Evolutionary conservation across 1,140 invertebrate genomes (phyloP), one percentile per base, ranked within the genome.

Genomic region (Drosophila pseudoananassae): DNA sequence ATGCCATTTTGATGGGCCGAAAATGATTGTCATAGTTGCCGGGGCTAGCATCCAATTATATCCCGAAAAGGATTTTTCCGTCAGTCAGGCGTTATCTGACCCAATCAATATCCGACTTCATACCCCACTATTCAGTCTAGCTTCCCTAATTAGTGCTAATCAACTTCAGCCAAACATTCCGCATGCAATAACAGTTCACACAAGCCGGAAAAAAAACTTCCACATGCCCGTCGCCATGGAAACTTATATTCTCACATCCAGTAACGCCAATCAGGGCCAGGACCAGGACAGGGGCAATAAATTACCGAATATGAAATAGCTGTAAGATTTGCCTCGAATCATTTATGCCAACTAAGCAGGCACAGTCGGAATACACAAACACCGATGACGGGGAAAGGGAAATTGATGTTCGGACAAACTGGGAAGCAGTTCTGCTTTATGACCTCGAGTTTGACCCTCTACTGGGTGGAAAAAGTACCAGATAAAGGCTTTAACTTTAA

Each of bases 271-370:
- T 69, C 50, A 31, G 43, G 29, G 20, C 23, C 25, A 10, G 33
- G 33, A 8, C 8, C 31, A 31, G 31, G 31, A 27, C 25, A 5
- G 8, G 49, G 40, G 50, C 29, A 68, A 68, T 68, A 68, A 68
- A 55, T 69, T 38, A 66, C 31, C 38, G 38, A 43, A 33, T 81
- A 76, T 81, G 78, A 68, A 78, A 72, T 81, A 57, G 72, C 66
- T 56, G 78, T 68, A 54, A 81, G 78, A 81, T 72, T 81, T 63
- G 60, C 72, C 40, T 57, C 72, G 58, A 76, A 81, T 81, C 79
- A 76, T 81, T 80, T 80, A 80, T 80, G 78, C 72, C 75, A 58
- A 70, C 33, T 71, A 76, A 46, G 14, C 66, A 76, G 25, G 36
- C 59, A 56, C 40, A 51, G 25, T 14, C 10, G 25, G 58, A 56